Percentiles rank a stretch among this genome's conserved stretches.
Conservation (phyloP, 1,140 invertebrate species). For the Brachionus manjavacas region DNA sequence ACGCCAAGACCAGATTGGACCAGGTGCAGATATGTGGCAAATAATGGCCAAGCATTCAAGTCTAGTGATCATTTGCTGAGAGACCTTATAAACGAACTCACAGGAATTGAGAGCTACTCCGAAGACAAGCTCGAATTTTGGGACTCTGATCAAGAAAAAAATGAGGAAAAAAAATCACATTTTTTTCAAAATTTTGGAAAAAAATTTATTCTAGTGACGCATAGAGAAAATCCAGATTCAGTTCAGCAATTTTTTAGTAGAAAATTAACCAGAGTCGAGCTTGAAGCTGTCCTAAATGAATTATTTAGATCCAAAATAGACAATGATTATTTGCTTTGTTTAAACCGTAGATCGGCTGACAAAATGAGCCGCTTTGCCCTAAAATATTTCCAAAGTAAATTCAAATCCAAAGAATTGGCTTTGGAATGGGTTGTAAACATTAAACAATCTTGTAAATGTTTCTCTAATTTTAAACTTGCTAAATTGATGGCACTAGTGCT, state of each 20-base stretch:
- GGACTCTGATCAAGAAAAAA: background rate
- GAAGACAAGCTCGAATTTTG: background rate
- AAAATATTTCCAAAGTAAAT: background rate
- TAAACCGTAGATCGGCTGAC: background rate
- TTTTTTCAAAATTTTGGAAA: background rate
- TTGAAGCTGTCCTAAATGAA: background rate
- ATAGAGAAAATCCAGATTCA: background rate
- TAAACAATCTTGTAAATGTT: background rate
- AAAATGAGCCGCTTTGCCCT: background rate
- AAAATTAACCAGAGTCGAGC: background rate
- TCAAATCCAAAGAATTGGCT: background rate
- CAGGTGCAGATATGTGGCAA: background rate
- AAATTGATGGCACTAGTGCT: background rate
- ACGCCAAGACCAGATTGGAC: slow-evolving; percentile 10
- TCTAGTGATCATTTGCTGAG: background rate
- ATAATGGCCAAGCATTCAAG: background rate
- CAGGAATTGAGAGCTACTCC: background rate
- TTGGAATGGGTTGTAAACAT: background rate
- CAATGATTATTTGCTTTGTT: background rate
- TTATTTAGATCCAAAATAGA: background rate
- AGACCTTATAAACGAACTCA: background rate
- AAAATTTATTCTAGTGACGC: background rate
- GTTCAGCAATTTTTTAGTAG: background rate
- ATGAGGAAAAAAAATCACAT: background rate
- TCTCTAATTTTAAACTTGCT: background rate